Base-by-base conservation (phyloP, 2,797 vertebrate genomes). In the Aotus griseimembra region DNA sequence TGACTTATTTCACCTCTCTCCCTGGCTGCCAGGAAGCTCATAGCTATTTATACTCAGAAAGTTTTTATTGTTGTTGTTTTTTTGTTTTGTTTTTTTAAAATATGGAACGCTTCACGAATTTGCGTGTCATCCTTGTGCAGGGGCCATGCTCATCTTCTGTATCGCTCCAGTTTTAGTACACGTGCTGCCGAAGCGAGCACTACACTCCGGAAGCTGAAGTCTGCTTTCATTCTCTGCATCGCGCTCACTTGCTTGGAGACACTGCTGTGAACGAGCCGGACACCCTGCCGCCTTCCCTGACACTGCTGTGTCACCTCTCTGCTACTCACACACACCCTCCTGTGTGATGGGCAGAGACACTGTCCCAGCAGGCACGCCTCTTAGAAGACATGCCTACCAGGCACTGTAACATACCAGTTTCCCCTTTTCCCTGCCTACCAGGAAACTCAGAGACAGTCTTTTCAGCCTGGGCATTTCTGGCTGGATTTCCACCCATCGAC, bases 1-100 rank as follows among this genome's bases (percentile, higher is more conserved):
- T 61, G 61, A 48, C 73, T 61, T 28, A 72, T 94, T 87, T 95
- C 26, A 24, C 58, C 39, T 97, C 39, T 96, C 72, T 52, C 33
- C 41, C 52, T 84, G 80, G 72, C 76, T 92, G 70, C 81, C 55
- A 76, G 92, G 92, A 95, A 93, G 57, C 67, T 46, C 36, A 20
- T 1, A 28, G 82, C 26, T 61, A 11, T 80, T 88, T 80, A 81
- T 33, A n/a, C 44, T 85, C 61, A 52, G 61, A 73, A 93, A 70
- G 52, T 22, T 55, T 85, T 36, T 94, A 2, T 19, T 19, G 17
- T 55, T 55, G 52, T 55, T 20, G 19, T 20, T 52, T 1, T 50
- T 48, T 15, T 15, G 48, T 48, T 50, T 50, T 50, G 48, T 17
- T 52, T 52, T 55, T 55, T 55, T 36, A 36, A 22, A 55, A 22